phyloP scores from a whole-genome alignment of 2,888 invertebrate species.

The Artemia sp. region DNA sequence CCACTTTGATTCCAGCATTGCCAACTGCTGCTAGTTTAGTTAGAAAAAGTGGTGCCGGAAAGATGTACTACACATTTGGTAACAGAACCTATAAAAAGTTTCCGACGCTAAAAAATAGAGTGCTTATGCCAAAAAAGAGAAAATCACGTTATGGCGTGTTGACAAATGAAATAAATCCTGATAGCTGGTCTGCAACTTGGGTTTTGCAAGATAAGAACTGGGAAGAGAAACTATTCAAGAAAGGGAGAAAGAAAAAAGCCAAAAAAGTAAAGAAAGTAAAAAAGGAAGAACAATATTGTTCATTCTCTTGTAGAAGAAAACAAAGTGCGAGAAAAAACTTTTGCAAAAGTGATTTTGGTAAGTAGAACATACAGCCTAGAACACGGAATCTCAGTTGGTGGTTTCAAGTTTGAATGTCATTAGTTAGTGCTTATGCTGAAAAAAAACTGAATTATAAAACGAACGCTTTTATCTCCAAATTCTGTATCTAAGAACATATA shows the following conservation, averaged over 20 bases:
- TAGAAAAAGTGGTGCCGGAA: constrained; percentile 12
- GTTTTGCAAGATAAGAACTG: constrained; percentile 15
- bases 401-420: not conserved
- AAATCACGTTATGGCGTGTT: not conserved
- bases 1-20: constrained; percentile 18
- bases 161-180: constrained; percentile 14
- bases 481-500: no score
- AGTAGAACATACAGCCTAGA: constrained; percentile 21
- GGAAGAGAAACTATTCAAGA: constrained; percentile 16
- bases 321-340: constrained; percentile 27
- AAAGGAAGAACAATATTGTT: constrained; percentile 18
- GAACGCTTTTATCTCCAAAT: no score
- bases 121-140: not conserved
- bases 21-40: constrained; percentile 24
- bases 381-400: not conserved
- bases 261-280: constrained; percentile 18
- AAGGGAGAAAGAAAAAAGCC: not conserved
- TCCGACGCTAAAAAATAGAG: not conserved
- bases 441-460: not conserved
- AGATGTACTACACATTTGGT: constrained; percentile 17
- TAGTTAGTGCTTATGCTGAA: not conserved
- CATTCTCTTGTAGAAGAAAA: constrained; percentile 20
- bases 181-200: constrained; percentile 1
- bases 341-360: constrained; percentile 29
- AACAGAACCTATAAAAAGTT: constrained; percentile 10